Evolutionary conservation across 2,888 invertebrate species (phyloP).

Genomic region (Caenorhabditis sp.): DNA sequence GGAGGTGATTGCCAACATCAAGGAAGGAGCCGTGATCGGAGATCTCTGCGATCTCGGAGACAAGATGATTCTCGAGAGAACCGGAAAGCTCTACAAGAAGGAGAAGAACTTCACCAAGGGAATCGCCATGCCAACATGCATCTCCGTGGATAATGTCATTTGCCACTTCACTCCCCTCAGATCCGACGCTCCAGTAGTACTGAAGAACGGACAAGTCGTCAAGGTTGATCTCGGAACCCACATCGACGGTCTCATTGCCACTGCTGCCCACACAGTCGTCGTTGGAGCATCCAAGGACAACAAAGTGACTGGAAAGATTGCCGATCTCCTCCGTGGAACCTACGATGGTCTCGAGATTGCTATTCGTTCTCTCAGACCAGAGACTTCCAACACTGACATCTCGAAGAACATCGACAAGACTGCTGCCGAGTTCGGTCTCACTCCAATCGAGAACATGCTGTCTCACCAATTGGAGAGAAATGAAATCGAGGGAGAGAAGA

Average conservation of each 20-base stretch:
- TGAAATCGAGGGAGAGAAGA: slow-evolving; percentile 93
- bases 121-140: slow-evolving; percentile 98
- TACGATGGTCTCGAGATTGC: slow-evolving; percentile 97
- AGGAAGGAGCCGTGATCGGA: slow-evolving; percentile 91
- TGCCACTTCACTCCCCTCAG: slow-evolving; percentile 98
- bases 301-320: slow-evolving; percentile 91
- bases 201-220: slow-evolving; percentile 91
- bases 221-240: slow-evolving; percentile 97
- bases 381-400: slow-evolving; percentile 84
- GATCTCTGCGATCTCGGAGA: slow-evolving; percentile 96
- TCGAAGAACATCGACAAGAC: slow-evolving; percentile 77
- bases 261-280: slow-evolving; percentile 95
- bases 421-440: slow-evolving; percentile 94
- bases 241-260: slow-evolving; percentile 98
- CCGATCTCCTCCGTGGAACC: slow-evolving; percentile 96
- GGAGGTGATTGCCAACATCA: slow-evolving; percentile 89
- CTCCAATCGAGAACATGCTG: slow-evolving; percentile 93
- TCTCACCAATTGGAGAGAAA: slow-evolving; percentile 91
- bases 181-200: slow-evolving; percentile 88
- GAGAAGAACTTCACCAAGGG: slow-evolving; percentile 96
- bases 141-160: slow-evolving; percentile 98
- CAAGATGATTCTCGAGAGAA: slow-evolving; percentile 91
- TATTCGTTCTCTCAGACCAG: slow-evolving; percentile 92
- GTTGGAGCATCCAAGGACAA: slow-evolving; percentile 88
- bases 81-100: slow-evolving; percentile 96